Evolutionary conservation across 2,888 invertebrate species (phyloP), one percentile per base, ranked within the genome.

Genomic region (Silvanus unidentatus): DNA sequence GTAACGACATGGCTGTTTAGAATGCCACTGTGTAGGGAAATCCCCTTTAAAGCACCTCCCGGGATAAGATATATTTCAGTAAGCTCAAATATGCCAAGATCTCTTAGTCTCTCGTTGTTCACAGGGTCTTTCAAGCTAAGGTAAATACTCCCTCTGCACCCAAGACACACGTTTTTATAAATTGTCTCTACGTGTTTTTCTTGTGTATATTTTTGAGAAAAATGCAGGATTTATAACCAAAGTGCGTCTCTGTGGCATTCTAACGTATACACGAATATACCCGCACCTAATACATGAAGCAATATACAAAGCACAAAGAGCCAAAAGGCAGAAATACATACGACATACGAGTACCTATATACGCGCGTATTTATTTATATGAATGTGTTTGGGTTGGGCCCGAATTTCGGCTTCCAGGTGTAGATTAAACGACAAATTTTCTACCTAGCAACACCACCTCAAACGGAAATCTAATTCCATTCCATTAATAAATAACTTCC

Each of bases 141-240:
- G 59, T 60, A 60, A 60, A 60, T 60, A 60, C 51, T 57, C 58
- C 59, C 60, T 48, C 45, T 56, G 54, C 58, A 52, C 58, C 55
- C 52, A 48, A 55, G 56, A 55, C 55, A 57, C 55, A 54, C 57
- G 53, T 59, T 60, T 59, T 59, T 55, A 59, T 60, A 57, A 59
- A 60, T 60, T 60, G 59, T 58, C 58, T 57, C 54, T 54, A 55
- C 60, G 59, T 60, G 59, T 59, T 58, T 57, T 54, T 52, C 49
- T 50, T 50, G 45, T 54, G 49, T 54, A 55, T 56, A 49, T 55
- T 44, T n/a, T 54, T 49, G 50, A 53, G 49, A 55, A 58, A 57
- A 57, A 58, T 57, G 51, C 50, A 47, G 52, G 57, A 58, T 60
- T 57, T 61, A 60, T 55, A 58, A 50, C 54, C 52, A 47, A 50